Conservation (phyloP, 2,113 vertebrate genomes). For the Cepphus grylle region DNA sequence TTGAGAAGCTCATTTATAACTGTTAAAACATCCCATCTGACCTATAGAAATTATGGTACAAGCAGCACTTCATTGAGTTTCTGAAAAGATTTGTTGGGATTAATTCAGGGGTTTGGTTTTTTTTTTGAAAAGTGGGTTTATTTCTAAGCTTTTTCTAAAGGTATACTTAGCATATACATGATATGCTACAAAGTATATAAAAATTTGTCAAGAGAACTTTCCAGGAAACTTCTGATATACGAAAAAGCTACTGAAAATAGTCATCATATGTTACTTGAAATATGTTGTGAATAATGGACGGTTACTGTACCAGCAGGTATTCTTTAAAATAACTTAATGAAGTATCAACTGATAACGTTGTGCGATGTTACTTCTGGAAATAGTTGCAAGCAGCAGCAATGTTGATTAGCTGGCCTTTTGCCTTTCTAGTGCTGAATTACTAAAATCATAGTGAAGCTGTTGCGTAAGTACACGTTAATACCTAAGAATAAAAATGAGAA, state of each 20-base stretch:
- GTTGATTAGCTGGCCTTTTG: not conserved
- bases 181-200: not conserved
- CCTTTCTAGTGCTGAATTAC: not conserved
- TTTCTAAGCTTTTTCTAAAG: not conserved
- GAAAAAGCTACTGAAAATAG: not conserved
- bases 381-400: not conserved
- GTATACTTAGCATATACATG: not conserved
- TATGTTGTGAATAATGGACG: not conserved
- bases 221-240: not conserved
- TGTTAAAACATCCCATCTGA: not conserved
- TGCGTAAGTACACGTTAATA: not conserved
- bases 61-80: not conserved
- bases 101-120: not conserved
- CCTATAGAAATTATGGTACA: not conserved
- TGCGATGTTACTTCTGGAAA: not conserved
- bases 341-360: not conserved
- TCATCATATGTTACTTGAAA: not conserved
- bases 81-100: not conserved
- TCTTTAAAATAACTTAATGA: not conserved
- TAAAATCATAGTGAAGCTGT: not conserved
- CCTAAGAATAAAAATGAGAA: not conserved
- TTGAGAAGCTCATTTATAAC: not conserved
- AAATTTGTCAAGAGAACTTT: not conserved
- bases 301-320: not conserved
- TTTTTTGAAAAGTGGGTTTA: not conserved